Conservation (phyloP, 2,113 vertebrate species). For the Pantherophis guttatus region DNA sequence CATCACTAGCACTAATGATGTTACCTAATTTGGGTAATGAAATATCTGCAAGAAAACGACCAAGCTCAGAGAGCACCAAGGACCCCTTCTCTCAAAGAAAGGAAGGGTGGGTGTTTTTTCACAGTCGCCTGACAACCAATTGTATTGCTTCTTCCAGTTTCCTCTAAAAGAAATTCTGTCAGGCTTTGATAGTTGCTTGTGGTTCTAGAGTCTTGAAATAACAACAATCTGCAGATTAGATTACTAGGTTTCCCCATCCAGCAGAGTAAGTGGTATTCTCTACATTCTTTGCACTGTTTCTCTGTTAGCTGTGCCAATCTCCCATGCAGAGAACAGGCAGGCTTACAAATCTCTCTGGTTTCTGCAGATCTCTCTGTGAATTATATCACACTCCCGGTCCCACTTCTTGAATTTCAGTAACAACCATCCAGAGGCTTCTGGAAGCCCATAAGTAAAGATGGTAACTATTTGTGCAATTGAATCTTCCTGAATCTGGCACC, state of each 20-base stretch:
- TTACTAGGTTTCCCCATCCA: not conserved
- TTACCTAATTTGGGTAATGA: not conserved
- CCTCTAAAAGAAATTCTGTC: conserved; percentile 18
- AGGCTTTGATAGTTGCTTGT: conserved; percentile 25
- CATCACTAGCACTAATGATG: not conserved
- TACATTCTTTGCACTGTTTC: conserved; percentile 17
- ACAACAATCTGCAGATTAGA: conserved; percentile 27
- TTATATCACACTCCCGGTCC: conserved; percentile 5
- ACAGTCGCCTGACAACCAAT: conserved; percentile 26
- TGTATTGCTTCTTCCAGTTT: not conserved
- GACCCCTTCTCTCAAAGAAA: not conserved
- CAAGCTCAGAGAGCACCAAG: not conserved
- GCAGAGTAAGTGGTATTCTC: not conserved
- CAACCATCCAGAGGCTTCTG: not conserved
- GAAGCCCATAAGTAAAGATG: not conserved
- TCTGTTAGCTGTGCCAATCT: not conserved
- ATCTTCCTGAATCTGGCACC: not conserved
- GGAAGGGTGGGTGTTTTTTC: not conserved
- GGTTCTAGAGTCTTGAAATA: conserved; percentile 22
- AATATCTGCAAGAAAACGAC: not conserved
- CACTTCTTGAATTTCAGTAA: not conserved
- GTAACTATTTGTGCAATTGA: not conserved
- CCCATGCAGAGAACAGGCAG: not conserved
- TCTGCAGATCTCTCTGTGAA: not conserved
- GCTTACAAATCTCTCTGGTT: not conserved